phyloP scores from a whole-genome alignment of 2,113 vertebrate species.

The Entelurus aequoreus region DNA sequence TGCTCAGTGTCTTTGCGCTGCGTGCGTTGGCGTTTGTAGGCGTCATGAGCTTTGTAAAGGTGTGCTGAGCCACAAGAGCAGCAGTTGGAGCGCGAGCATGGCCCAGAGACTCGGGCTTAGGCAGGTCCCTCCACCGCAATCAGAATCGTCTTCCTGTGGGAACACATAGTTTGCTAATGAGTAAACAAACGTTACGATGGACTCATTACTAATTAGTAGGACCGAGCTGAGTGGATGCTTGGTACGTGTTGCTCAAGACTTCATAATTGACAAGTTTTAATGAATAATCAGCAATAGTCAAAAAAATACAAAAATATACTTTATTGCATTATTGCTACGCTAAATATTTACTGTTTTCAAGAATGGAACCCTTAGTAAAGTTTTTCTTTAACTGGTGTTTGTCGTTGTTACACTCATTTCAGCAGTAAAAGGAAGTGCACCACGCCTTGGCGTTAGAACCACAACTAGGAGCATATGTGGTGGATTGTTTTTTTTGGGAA shows the following conservation, averaged over 20 bases:
- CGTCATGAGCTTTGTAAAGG: conserved; percentile 79
- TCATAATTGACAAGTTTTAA: too few species aligned
- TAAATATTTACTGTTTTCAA: too few species aligned
- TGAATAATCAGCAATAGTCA: too few species aligned
- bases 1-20: neutral
- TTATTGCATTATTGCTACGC: too few species aligned
- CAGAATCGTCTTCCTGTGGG: conserved; percentile 88
- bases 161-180: conserved; percentile 27
- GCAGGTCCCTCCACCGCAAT: conserved; percentile 86
- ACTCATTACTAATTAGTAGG: too few species aligned
- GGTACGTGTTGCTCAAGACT: too few species aligned
- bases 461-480: neutral
- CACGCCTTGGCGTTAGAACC: neutral
- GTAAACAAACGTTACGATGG: neutral
- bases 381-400: neutral
- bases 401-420: neutral
- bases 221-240: too few species aligned
- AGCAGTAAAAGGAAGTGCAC: neutral
- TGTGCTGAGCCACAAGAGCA: conserved; percentile 85
- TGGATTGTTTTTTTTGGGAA: too few species aligned
- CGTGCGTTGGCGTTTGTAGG: conserved; percentile 24
- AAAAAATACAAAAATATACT: too few species aligned
- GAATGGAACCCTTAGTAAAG: neutral
- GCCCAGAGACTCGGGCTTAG: conserved; percentile 82
- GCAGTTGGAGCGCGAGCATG: conserved; percentile 78